These are phyloP conservation scores for Notothenia rossii DNA, from an alignment of 2,113 vertebrate species.

Conservation along the genomic window DNA sequence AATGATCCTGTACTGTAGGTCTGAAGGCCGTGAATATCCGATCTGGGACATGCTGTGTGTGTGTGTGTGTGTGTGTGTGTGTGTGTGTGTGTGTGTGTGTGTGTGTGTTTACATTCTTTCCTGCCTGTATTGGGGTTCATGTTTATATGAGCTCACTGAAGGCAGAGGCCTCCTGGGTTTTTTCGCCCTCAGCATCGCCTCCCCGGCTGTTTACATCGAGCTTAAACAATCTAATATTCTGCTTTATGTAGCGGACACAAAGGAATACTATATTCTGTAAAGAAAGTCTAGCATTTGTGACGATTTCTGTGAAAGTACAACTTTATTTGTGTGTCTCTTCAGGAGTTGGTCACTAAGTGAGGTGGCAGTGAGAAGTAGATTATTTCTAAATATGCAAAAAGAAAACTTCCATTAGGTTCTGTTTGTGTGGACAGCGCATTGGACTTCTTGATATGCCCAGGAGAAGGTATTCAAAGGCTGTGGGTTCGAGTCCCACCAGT, in stretches of 20 bases:
- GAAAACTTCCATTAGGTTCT: not conserved
- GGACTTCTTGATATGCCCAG: too few relatives aligned
- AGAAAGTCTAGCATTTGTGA: too few relatives aligned
- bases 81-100: not conserved
- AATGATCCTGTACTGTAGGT: not conserved
- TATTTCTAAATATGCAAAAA: not conserved
- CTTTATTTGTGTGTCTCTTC: not conserved
- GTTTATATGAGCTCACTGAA: slow-evolving; percentile 44
- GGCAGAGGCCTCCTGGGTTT: not conserved
- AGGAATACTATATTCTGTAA: not conserved
- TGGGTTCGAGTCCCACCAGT: too few relatives aligned
- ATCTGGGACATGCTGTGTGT: not conserved
- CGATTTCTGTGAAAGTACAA: not conserved
- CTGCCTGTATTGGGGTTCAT: slow-evolving; percentile 2
- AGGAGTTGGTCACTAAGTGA: not conserved
- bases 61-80: not conserved
- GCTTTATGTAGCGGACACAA: not conserved
- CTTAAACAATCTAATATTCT: not conserved
- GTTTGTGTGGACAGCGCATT: not conserved
- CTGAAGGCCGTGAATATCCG: not conserved
- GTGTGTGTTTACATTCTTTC: slow-evolving; percentile 21
- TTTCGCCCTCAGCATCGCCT: not conserved
- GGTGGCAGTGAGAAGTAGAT: not conserved
- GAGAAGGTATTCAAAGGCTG: too few relatives aligned
- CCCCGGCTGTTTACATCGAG: not conserved